Conservation (phyloP, 2,797 vertebrate species). For the Myotis vivesi region DNA sequence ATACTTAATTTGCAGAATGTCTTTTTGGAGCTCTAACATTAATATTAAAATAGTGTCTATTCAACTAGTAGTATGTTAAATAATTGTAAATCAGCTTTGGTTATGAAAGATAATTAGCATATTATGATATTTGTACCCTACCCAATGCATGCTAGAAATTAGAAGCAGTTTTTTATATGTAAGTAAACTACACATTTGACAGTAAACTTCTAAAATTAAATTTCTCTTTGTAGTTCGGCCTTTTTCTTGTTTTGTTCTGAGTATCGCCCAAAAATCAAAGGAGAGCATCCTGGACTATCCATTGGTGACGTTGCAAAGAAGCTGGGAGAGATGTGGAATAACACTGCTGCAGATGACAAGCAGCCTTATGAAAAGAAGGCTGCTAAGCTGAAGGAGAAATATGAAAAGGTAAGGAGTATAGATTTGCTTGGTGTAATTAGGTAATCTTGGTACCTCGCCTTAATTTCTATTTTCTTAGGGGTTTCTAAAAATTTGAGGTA, state of each 20-base stretch:
- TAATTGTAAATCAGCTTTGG: neutral
- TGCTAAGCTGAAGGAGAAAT: conserved; percentile 97
- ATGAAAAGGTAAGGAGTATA: conserved; percentile 91
- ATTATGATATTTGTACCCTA: neutral
- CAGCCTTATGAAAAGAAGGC: conserved; percentile 97
- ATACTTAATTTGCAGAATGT: neutral
- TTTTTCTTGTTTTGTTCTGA: conserved; percentile 98
- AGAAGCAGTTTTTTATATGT: neutral
- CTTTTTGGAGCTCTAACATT: neutral
- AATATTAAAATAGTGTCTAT: neutral
- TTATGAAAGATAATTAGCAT: neutral
- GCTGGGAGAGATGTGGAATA: conserved; percentile 97
- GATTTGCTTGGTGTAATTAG: neutral
- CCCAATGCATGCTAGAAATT: neutral
- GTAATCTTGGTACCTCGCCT: neutral
- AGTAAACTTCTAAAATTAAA: neutral
- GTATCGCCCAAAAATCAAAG: conserved; percentile 96
- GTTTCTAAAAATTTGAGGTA: neutral
- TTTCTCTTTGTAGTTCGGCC: conserved; percentile 89
- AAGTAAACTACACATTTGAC: neutral
- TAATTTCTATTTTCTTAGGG: neutral
- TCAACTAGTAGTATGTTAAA: neutral
- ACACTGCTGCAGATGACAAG: conserved; percentile 92
- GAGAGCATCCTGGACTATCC: conserved; percentile 91
- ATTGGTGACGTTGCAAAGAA: conserved; percentile 98